Conservation (phyloP, 2,113 vertebrate genomes). For the Phaethon lepturus region DNA sequence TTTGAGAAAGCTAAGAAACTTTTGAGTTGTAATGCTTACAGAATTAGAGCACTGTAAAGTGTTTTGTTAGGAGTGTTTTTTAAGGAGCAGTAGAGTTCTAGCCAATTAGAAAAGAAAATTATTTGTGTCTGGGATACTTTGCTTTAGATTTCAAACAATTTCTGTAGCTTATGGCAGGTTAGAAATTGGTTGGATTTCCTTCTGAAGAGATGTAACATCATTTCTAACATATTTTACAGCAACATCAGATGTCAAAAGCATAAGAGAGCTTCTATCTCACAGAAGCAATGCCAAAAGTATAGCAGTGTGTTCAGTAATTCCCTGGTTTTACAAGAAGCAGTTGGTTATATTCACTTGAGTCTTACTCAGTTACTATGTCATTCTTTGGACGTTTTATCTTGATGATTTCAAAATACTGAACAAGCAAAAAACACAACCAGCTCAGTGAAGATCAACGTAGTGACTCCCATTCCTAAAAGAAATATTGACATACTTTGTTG, state of each 20-base stretch:
- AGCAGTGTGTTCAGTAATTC: neutral
- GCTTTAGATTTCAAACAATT: slow-evolving; percentile 13
- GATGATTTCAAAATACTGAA: slow-evolving; percentile 5
- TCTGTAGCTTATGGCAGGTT: neutral
- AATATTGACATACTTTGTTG: neutral
- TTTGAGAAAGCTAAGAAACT: neutral
- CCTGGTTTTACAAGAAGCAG: neutral
- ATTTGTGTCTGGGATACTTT: slow-evolving; percentile 32
- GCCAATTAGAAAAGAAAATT: slow-evolving; percentile 31
- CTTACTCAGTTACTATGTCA: neutral
- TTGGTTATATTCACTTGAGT: neutral
- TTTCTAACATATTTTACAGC: neutral
- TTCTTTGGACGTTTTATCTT: neutral
- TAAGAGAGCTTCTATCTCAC: neutral
- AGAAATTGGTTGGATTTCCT: slow-evolving; percentile 33
- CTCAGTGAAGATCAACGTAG: neutral
- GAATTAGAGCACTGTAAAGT: neutral
- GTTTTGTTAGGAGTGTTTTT: neutral
- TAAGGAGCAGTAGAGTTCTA: neutral
- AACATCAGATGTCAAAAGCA: neutral
- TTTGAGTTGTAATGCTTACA: neutral
- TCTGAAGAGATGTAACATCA: neutral
- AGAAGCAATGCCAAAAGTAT: neutral
- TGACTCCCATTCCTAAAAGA: neutral
- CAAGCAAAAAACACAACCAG: neutral